These are phyloP conservation scores for Euphonia xanthogaster DNA, from an alignment of 2,797 vertebrate species.

Conservation along the genomic window DNA sequence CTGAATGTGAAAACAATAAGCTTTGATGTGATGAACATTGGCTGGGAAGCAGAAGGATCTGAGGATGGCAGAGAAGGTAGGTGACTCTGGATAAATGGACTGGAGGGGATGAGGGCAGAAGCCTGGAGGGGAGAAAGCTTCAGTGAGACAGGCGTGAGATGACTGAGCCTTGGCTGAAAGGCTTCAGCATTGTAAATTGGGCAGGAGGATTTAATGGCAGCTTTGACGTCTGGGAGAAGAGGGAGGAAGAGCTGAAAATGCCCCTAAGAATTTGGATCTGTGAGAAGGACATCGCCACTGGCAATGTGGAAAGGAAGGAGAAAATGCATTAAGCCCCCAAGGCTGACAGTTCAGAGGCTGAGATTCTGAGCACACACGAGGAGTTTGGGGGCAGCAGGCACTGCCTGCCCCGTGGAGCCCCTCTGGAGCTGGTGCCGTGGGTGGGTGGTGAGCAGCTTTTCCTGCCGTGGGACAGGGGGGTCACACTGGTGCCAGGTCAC, in stretches of 20 bases:
- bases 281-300: slow-evolving; percentile 27
- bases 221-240: slow-evolving; percentile 23
- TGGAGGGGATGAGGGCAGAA: slow-evolving; percentile 53
- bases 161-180: slow-evolving; percentile 52
- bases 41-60: slow-evolving; percentile 28
- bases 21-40: slow-evolving; percentile 49
- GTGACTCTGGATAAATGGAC: slow-evolving; percentile 55
- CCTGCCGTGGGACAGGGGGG: not conserved
- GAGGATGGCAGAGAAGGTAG: slow-evolving; percentile 39
- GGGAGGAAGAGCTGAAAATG: slow-evolving; percentile 46
- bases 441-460: not conserved
- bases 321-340: not conserved
- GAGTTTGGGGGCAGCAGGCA: not conserved
- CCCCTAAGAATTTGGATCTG: slow-evolving; percentile 1
- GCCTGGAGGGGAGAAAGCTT: slow-evolving; percentile 59
- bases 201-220: slow-evolving; percentile 41
- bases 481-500: not conserved
- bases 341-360: not conserved
- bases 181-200: slow-evolving; percentile 44
- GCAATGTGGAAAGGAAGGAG: slow-evolving; percentile 42
- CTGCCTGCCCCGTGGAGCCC: not conserved
- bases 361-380: not conserved
- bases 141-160: slow-evolving; percentile 46
- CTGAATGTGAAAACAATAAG: slow-evolving; percentile 55
- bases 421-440: rapidly evolving